Conservation (phyloP, 2,888 invertebrate species). For the Tupiocoris notatus region DNA sequence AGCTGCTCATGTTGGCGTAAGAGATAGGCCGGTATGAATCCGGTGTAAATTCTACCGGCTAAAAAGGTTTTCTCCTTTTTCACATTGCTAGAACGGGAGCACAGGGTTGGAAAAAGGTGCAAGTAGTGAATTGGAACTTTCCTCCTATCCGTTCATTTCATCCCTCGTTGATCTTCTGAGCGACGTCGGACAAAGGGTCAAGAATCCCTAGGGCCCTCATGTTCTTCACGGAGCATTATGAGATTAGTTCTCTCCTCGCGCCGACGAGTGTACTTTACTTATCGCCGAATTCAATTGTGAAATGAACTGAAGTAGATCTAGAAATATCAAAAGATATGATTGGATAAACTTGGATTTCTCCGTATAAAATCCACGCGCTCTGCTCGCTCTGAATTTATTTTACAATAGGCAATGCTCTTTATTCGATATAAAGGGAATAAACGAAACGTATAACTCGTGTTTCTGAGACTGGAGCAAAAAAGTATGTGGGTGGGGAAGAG, state of each 20-base stretch:
- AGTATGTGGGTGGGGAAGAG: no score
- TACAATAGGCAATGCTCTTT: no score
- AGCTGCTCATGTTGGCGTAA: neutral
- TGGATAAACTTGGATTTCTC: no score
- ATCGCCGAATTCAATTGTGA: no score
- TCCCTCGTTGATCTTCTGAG: neutral
- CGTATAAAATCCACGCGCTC: no score
- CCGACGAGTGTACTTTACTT: no score
- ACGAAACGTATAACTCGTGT: no score
- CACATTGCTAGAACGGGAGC: neutral
- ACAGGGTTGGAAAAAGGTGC: neutral
- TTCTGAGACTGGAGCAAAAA: no score
- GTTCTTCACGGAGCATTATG: neutral
- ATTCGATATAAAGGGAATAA: no score
- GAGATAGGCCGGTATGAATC: neutral
- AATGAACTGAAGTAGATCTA: no score
- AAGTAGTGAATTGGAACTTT: neutral
- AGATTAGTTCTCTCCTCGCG: neutral
- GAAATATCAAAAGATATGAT: no score
- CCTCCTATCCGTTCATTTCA: neutral
- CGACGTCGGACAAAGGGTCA: neutral
- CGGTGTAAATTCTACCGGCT: neutral
- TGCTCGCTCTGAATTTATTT: no score
- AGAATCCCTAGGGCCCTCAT: neutral
- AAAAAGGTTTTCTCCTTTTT: neutral